Conservation (phyloP, 2,888 invertebrate species). For the Dendrolimus pini region DNA sequence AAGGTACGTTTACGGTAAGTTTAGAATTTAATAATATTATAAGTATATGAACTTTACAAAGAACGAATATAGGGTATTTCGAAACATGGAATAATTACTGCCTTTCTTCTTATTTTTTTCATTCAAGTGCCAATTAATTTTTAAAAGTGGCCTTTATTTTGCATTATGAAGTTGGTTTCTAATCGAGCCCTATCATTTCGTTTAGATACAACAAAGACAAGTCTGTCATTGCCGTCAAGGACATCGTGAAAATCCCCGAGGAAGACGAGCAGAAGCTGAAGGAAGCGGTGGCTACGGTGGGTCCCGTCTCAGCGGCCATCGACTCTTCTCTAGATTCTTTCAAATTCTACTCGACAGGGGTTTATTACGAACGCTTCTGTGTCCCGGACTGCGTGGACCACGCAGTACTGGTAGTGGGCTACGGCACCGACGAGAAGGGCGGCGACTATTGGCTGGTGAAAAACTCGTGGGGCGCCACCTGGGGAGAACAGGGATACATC, state of each 20-base stretch:
- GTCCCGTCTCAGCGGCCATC: constrained; percentile 92
- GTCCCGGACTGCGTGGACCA: constrained; percentile 85
- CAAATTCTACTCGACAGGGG: constrained; percentile 89
- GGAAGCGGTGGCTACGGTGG: constrained; percentile 87
- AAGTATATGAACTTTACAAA: too few species aligned
- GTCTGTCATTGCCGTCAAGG: constrained; percentile 87
- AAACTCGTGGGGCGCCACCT: constrained; percentile 88
- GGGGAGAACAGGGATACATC: constrained; percentile 92
- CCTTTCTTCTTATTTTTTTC: too few species aligned
- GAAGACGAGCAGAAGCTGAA: constrained; percentile 85
- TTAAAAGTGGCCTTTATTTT: too few species aligned
- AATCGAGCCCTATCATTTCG: neutral
- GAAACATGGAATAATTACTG: too few species aligned
- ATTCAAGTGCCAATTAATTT: too few species aligned
- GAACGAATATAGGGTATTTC: too few species aligned
- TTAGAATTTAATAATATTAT: too few species aligned
- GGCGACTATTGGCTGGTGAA: constrained; percentile 91
- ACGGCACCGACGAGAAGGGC: constrained; percentile 83
- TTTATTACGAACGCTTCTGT: constrained; percentile 89
- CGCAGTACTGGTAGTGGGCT: constrained; percentile 90
- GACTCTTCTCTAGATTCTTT: constrained; percentile 91
- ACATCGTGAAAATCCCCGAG: constrained; percentile 84
- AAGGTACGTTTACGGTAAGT: too few species aligned
- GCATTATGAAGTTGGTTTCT: too few species aligned
- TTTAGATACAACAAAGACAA: constrained; percentile 78